A percentile compares a stretch with the other conserved stretches of the same genome.
Conservation (phyloP, 2,888 invertebrate genomes). For the Netelia inedita region DNA sequence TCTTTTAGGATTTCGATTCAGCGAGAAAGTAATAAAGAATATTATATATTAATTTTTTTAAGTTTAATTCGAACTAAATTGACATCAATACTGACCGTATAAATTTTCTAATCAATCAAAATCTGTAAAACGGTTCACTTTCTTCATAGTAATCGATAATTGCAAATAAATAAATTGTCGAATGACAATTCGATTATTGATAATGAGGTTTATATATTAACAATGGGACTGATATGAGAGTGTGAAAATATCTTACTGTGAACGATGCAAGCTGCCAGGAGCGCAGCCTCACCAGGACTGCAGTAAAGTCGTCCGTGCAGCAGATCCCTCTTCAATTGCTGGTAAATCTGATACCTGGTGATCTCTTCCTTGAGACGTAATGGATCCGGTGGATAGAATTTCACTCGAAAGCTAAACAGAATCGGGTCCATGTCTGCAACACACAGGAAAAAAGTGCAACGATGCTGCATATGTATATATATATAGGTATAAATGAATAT, state of each 20-base stretch:
- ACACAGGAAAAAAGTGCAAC: slow-evolving; percentile 40
- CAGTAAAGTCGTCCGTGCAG: slow-evolving; percentile 98
- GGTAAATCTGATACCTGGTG: slow-evolving; percentile 97
- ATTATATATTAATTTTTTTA: too few relatives aligned
- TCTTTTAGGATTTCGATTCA: too few relatives aligned
- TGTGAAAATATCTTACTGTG: slow-evolving; percentile 90
- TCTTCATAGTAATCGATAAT: not conserved
- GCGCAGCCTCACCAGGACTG: slow-evolving; percentile 94
- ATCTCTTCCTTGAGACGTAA: slow-evolving; percentile 96
- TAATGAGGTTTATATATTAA: slow-evolving; percentile 27
- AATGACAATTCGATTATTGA: not conserved
- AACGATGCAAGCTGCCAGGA: slow-evolving; percentile 95
- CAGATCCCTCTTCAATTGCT: slow-evolving; percentile 97
- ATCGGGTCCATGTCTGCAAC: slow-evolving; percentile 95
- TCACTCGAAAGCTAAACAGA: slow-evolving; percentile 97
- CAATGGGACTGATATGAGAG: slow-evolving; percentile 21
- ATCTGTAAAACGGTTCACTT: too few relatives aligned
- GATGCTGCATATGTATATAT: slow-evolving; percentile 5
- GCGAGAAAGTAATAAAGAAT: too few relatives aligned
- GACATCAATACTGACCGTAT: too few relatives aligned
- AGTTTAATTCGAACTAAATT: too few relatives aligned
- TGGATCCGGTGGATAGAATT: slow-evolving; percentile 99
- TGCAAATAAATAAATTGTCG: not conserved
- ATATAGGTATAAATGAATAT: not conserved
- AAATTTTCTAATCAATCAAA: too few relatives aligned